Evolutionary conservation across 2,797 vertebrate genomes (phyloP).

Genomic region (Dallia pectoralis): DNA sequence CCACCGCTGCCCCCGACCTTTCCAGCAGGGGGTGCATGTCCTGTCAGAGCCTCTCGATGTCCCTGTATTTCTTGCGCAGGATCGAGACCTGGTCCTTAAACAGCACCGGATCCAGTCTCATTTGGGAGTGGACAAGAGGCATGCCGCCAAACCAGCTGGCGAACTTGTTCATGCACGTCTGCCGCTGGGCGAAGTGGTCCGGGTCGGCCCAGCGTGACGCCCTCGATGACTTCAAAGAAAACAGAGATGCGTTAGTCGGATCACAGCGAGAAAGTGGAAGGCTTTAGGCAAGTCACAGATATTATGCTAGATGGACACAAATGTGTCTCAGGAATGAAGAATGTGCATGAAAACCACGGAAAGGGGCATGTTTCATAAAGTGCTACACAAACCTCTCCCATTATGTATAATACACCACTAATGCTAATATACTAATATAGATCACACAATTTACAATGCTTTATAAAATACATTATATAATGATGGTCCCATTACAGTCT

Average conservation of each 20-base stretch:
- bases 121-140: slow-evolving; percentile 98
- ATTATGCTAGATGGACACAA: too few species aligned
- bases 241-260: slow-evolving; percentile 62
- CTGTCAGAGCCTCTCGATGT: slow-evolving; percentile 97
- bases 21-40: slow-evolving; percentile 67
- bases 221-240: slow-evolving; percentile 87
- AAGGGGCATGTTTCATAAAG: too few species aligned
- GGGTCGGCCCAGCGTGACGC: slow-evolving; percentile 99
- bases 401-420: too few species aligned
- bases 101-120: slow-evolving; percentile 97
- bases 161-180: slow-evolving; percentile 99
- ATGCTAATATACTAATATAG: too few species aligned
- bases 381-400: too few species aligned
- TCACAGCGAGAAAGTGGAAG: background rate
- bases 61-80: slow-evolving; percentile 95
- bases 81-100: slow-evolving; percentile 99
- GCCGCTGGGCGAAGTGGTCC: slow-evolving; percentile 98
- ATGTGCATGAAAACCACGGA: too few species aligned
- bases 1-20: slow-evolving; percentile 59
- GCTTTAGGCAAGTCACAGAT: too few species aligned
- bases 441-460: too few species aligned
- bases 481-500: too few species aligned
- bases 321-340: too few species aligned
- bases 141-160: slow-evolving; percentile 99
- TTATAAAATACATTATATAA: too few species aligned